Base-by-base conservation (phyloP, 2,888 invertebrate genomes). In the Troides helena region DNA sequence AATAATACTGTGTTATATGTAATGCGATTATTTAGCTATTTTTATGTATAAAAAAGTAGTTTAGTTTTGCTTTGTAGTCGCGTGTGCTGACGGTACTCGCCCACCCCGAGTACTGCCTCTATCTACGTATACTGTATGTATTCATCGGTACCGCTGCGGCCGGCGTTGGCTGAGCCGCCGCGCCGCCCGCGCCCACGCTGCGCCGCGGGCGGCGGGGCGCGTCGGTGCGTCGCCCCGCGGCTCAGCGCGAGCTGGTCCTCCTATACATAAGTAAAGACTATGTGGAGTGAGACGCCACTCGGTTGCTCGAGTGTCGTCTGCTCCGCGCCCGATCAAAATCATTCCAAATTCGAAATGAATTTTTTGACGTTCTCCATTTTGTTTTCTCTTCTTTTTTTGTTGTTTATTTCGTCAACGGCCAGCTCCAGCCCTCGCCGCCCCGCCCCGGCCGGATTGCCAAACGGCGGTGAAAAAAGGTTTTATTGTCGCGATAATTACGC, bases 131-230 rank as follows among this genome's bases (percentile, higher is more conserved):
- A 83, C 82, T 87, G 88, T 90, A 91, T 92, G 89, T 92, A 91
- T 90, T 88, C 87, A 89, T 87, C 85, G 86, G 89, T 91, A 90
- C 89, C 90, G 90, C 89, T 87, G 80, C 86, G 87, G 75, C 92
- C 90, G 87, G 77, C 77, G 71, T 75, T 76, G 73, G 76, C 74
- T 84, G 89, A 86, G 74, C 88, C 78, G 80, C 84, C 81, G 75
- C 78, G 70, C 77, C 74, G 78, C 81, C 82, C 84, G 85, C 85
- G 83, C 85, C 75, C 75, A 70, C 74, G 77, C 77, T 76, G 72
- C 80, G 77, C 80, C 80, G 79, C 78, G 74, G 76, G 78, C 80
- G 71, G 77, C 78, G 79, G 79, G 80, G 10, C 81, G 84, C 78
- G 72, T 72, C 74, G 74, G 79, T 79, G 81, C 82, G 85, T 83